Percentiles rank a stretch among this genome's conserved stretches.
phyloP scores from a whole-genome alignment of 2,797 vertebrate species.

The Hozukius guyotensis region DNA sequence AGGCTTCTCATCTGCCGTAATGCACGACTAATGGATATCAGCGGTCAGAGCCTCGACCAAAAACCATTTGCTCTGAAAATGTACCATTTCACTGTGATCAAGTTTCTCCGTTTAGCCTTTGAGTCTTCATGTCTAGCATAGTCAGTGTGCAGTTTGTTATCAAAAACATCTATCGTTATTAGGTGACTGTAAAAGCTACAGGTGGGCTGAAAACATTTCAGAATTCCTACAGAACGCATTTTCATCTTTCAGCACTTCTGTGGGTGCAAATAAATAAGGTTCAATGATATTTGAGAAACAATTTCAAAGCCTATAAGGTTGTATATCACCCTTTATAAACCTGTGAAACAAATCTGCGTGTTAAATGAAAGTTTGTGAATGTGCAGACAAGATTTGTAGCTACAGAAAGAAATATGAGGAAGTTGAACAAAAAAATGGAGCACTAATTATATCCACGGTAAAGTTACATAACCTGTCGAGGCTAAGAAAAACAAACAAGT shows the following conservation, averaged over 20 bases:
- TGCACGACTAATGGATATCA: constrained; percentile 68
- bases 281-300: background rate
- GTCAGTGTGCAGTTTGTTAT: background rate
- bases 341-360: background rate
- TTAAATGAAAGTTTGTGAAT: background rate
- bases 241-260: background rate
- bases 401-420: too few relatives aligned
- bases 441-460: too few relatives aligned
- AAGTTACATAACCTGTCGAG: too few relatives aligned
- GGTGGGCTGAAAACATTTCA: background rate
- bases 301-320: background rate
- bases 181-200: background rate
- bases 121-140: background rate
- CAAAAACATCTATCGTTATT: background rate
- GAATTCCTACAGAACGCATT: background rate
- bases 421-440: too few relatives aligned
- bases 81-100: constrained; percentile 11
- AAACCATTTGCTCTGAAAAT: constrained; percentile 40
- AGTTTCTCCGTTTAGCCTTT: background rate
- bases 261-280: background rate
- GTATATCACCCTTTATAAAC: background rate
- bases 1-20: constrained; percentile 45
- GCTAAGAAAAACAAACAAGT: too few relatives aligned
- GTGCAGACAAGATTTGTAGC: background rate
- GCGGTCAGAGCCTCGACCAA: constrained; percentile 44